These are phyloP conservation scores for Chrysolina haemoptera DNA, from an alignment of 2,888 invertebrate genomes.

Conservation along the genomic window DNA sequence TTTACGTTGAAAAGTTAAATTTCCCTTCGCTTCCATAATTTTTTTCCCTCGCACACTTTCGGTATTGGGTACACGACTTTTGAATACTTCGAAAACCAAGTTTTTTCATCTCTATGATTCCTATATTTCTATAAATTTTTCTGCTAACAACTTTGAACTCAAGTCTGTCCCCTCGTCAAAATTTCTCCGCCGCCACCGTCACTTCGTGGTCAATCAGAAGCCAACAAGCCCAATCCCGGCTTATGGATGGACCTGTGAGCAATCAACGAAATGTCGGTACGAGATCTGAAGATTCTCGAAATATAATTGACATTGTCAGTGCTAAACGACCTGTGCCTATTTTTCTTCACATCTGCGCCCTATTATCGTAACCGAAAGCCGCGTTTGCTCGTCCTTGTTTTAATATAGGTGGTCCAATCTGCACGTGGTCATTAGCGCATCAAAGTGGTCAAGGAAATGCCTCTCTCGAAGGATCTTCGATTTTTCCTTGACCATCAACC, in stretches of 20 bases:
- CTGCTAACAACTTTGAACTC: too few relatives aligned
- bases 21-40: too few relatives aligned
- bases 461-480: neutral
- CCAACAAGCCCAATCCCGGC: slow-evolving; percentile 25
- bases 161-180: neutral
- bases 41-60: too few relatives aligned
- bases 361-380: slow-evolving; percentile 44
- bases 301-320: slow-evolving; percentile 47
- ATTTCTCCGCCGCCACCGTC: slow-evolving; percentile 11
- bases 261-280: slow-evolving; percentile 31
- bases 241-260: slow-evolving; percentile 27
- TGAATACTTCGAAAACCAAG: too few relatives aligned
- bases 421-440: slow-evolving; percentile 25
- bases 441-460: slow-evolving; percentile 18
- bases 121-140: too few relatives aligned
- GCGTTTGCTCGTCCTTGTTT: slow-evolving; percentile 20
- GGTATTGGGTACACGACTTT: too few relatives aligned
- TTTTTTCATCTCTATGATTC: too few relatives aligned
- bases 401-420: slow-evolving; percentile 31
- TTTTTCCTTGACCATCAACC: neutral
- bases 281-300: slow-evolving; percentile 34
- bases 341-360: slow-evolving; percentile 41
- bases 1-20: too few relatives aligned
- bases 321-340: slow-evolving; percentile 48
- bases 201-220: slow-evolving; percentile 27